Evolutionary conservation across 2,797 vertebrate species (phyloP).

Genomic region (Poecilia wingei): DNA sequence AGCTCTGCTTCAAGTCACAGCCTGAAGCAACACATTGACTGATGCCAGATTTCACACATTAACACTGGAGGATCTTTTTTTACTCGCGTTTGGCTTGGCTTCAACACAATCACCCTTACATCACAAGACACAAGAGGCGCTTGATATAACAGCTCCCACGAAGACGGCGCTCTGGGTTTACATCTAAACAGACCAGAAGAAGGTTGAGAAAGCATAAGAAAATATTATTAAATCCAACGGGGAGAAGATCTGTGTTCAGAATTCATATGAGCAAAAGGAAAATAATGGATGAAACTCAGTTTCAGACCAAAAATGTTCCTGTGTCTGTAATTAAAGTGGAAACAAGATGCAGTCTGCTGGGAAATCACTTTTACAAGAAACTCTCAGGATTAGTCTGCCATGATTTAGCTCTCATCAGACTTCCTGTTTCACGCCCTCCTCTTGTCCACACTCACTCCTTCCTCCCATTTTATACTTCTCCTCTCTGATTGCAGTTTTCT

Average conservation of each 20-base stretch:
- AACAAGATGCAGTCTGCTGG: slow-evolving; percentile 51
- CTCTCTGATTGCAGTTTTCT: slow-evolving; percentile 22
- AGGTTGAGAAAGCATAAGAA: neutral
- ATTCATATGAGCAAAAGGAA: slow-evolving; percentile 5
- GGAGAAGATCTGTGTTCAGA: slow-evolving; percentile 4
- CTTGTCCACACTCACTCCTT: slow-evolving; percentile 18
- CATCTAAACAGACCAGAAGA: slow-evolving; percentile 9
- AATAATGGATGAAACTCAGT: slow-evolving; percentile 7
- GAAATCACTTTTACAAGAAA: slow-evolving; percentile 56
- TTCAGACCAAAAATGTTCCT: slow-evolving; percentile 29
- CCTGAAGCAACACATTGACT: slow-evolving; percentile 25
- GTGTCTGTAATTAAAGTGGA: slow-evolving; percentile 36
- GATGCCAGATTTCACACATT: slow-evolving; percentile 30
- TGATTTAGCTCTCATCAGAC: slow-evolving; percentile 39
- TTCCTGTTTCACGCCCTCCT: slow-evolving; percentile 28
- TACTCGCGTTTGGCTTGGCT: slow-evolving; percentile 20
- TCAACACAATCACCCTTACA: slow-evolving; percentile 29
- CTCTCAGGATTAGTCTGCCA: slow-evolving; percentile 48
- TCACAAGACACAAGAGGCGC: slow-evolving; percentile 29
- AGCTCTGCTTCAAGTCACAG: slow-evolving; percentile 34
- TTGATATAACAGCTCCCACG: slow-evolving; percentile 29
- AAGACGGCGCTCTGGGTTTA: neutral
- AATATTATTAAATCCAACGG: neutral
- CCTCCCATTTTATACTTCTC: slow-evolving; percentile 5
- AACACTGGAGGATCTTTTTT: slow-evolving; percentile 28